Conservation (phyloP, 2,797 vertebrate species). For the Acrossocheilus wenchowensis region DNA sequence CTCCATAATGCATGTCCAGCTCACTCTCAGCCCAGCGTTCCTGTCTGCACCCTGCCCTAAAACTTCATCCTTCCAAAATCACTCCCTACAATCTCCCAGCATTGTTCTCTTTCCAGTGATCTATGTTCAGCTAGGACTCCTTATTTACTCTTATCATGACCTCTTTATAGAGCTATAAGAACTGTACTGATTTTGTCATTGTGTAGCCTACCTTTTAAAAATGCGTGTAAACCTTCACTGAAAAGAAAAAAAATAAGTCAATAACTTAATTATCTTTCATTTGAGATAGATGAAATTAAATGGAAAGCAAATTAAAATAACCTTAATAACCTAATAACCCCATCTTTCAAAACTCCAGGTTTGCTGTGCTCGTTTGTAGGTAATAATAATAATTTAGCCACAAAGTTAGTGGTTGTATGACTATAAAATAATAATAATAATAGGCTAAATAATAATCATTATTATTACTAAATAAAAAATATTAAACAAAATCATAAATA, state of each 20-base stretch:
- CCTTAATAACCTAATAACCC: not conserved
- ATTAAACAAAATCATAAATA: not conserved
- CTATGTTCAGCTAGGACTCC: not conserved
- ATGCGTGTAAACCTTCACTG: not conserved
- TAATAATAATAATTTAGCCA: too few species aligned
- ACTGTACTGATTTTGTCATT: not conserved
- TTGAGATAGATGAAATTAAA: not conserved
- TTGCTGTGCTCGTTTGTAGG: not conserved
- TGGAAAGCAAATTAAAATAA: not conserved
- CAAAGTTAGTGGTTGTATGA: too few species aligned
- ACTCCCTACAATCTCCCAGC: constrained; percentile 27
- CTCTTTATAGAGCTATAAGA: not conserved
- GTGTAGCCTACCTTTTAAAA: not conserved
- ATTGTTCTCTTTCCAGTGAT: constrained; percentile 24
- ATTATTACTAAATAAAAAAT: not conserved
- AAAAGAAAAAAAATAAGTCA: not conserved
- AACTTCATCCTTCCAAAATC: constrained; percentile 61
- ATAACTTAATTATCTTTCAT: not conserved
- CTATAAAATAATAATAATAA: not conserved
- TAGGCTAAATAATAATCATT: too few species aligned
- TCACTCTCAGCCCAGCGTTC: constrained; percentile 26
- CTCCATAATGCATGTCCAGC: constrained; percentile 39
- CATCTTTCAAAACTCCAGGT: not conserved
- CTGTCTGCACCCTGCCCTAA: constrained; percentile 36
- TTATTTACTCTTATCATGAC: not conserved